Conservation (phyloP, 2,113 vertebrate species). For the Phycodurus eques region DNA sequence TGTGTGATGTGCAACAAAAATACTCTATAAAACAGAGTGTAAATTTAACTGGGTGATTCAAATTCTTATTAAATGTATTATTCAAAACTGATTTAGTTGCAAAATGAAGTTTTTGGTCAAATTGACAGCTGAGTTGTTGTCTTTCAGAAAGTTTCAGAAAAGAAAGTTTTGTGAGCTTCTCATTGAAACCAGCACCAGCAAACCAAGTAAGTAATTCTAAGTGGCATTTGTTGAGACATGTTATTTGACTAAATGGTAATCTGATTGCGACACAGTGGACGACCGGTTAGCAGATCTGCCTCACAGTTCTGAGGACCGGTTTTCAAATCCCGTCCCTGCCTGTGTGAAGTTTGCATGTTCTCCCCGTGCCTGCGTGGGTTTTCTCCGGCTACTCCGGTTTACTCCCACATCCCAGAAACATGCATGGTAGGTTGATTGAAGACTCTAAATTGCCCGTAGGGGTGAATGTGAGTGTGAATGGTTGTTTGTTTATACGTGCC, state of each 20-base stretch:
- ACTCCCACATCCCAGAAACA: no score
- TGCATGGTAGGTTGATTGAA: no score
- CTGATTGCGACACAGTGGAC: no score
- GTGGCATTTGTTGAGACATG: not conserved
- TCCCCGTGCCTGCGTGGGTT: no score
- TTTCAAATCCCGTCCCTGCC: no score
- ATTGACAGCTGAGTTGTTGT: conserved; percentile 4
- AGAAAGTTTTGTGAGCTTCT: conserved; percentile 69
- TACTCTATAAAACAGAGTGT: not conserved
- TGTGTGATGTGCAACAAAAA: not conserved
- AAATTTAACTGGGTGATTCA: not conserved
- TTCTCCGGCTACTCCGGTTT: no score
- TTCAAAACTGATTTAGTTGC: not conserved
- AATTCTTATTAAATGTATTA: not conserved
- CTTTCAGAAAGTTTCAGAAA: conserved; percentile 74
- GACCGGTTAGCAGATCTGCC: no score
- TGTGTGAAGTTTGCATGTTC: no score
- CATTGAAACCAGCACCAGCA: conserved; percentile 61
- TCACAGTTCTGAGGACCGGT: no score
- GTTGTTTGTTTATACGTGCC: no score
- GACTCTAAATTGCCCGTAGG: no score
- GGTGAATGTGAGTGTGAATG: no score
- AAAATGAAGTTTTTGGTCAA: not conserved
- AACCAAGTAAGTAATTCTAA: conserved; percentile 64
- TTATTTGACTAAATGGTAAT: not conserved